Evolutionary conservation across 2,888 invertebrate genomes (phyloP).

Genomic region (Seira ritae): DNA sequence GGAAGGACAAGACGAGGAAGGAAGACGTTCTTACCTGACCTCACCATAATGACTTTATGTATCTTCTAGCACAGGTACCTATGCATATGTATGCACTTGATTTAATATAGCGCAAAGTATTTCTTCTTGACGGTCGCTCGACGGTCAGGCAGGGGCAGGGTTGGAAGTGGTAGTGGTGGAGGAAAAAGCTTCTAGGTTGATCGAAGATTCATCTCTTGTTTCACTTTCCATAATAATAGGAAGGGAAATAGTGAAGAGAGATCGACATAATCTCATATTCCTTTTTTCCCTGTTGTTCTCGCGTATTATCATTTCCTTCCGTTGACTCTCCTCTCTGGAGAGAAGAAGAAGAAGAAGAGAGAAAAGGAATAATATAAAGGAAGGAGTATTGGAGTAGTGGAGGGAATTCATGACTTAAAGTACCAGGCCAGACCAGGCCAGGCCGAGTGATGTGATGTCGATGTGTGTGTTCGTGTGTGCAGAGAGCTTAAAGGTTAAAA

Average conservation of each 20-base stretch:
- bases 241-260: slow-evolving; percentile 40
- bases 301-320: slow-evolving; percentile 2
- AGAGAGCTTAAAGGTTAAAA: slow-evolving; percentile 13
- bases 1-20: too few relatives aligned
- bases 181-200: not conserved
- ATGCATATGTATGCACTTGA: too few relatives aligned
- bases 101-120: too few relatives aligned
- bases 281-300: slow-evolving; percentile 43
- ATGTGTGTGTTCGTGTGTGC: too few relatives aligned
- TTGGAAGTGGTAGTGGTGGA: too few relatives aligned
- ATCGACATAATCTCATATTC: slow-evolving; percentile 57
- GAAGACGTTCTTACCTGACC: too few relatives aligned
- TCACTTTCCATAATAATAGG: slow-evolving; percentile 37
- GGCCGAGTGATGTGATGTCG: not conserved
- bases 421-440: not conserved
- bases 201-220: slow-evolving; percentile 18
- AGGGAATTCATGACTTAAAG: not conserved
- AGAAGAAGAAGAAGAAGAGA: not conserved
- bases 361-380: too few relatives aligned
- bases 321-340: not conserved
- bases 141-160: too few relatives aligned
- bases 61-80: too few relatives aligned
- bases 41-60: too few relatives aligned
- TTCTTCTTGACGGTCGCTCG: too few relatives aligned
- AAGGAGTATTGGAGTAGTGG: too few relatives aligned